Evolutionary conservation across 64 coral and sea anemone genomes (phyloP).

Genomic region (Montipora capricornis): DNA sequence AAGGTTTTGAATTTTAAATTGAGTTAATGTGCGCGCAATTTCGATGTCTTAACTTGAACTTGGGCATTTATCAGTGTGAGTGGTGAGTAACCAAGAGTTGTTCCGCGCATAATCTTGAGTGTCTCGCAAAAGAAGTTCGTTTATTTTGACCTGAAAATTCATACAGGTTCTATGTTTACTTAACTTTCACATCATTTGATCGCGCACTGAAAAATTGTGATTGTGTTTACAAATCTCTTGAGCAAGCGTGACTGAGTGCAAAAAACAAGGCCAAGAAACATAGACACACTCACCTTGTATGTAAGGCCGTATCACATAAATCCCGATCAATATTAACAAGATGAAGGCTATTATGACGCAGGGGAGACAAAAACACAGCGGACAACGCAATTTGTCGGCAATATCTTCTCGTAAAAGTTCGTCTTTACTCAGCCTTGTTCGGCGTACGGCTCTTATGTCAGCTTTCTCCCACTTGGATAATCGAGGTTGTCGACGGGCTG

Average conservation of each 20-base stretch:
- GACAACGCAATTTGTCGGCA: conserved; percentile 84
- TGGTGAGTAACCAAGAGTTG: too few species aligned
- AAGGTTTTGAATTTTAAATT: neutral
- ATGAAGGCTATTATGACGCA: conserved; percentile 83
- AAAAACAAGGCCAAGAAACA: too few species aligned
- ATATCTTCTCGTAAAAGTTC: conserved; percentile 82
- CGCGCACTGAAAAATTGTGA: conserved; percentile 4
- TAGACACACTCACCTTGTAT: conserved; percentile 50
- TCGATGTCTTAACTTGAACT: too few species aligned
- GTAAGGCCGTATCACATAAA: conserved; percentile 85
- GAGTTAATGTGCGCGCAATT: neutral
- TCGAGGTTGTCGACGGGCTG: neutral
- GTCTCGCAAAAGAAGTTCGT: neutral
- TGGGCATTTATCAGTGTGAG: too few species aligned
- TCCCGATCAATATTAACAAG: conserved; percentile 85
- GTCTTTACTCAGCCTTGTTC: conserved; percentile 65
- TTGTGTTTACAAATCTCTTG: neutral
- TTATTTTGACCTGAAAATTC: neutral
- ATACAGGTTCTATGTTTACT: neutral
- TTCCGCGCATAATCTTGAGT: neutral
- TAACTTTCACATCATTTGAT: neutral
- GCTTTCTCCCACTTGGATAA: conserved; percentile 88
- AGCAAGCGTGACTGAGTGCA: neutral
- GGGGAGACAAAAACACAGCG: conserved; percentile 91
- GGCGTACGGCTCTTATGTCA: conserved; percentile 64